Evolutionary conservation across 2,797 vertebrate genomes (phyloP).

Genomic region (Periophthalmus magnuspinnatus): DNA sequence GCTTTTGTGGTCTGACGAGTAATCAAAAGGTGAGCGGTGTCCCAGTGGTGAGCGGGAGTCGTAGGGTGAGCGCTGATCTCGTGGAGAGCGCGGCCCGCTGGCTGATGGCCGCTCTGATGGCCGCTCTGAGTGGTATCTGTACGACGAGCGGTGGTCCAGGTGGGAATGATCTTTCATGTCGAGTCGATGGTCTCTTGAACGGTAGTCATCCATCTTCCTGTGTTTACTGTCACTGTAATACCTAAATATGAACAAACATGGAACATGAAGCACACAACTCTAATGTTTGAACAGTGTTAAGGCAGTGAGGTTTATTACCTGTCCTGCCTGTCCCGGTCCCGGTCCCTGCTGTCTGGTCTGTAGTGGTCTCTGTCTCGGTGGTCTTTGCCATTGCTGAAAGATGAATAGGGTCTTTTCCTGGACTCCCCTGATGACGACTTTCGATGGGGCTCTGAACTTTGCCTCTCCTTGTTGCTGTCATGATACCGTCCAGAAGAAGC

Average conservation of each 20-base stretch:
- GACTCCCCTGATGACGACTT: slow-evolving; percentile 73
- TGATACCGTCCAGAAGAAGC: slow-evolving; percentile 83
- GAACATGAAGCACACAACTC: background rate
- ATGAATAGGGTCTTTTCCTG: slow-evolving; percentile 90
- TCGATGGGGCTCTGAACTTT: slow-evolving; percentile 84
- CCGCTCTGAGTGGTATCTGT: slow-evolving; percentile 96
- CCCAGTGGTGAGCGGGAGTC: slow-evolving; percentile 88
- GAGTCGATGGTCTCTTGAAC: slow-evolving; percentile 87
- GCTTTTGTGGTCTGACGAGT: slow-evolving; percentile 93
- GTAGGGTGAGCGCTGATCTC: slow-evolving; percentile 91
- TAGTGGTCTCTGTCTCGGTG: slow-evolving; percentile 85
- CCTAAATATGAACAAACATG: slow-evolving; percentile 43
- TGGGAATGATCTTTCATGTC: slow-evolving; percentile 90
- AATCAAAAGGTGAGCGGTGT: slow-evolving; percentile 92
- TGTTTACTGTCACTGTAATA: slow-evolving; percentile 89
- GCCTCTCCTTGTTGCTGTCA: slow-evolving; percentile 87
- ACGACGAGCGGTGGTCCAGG: slow-evolving; percentile 81
- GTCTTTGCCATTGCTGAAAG: slow-evolving; percentile 97
- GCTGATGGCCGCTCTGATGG: slow-evolving; percentile 88
- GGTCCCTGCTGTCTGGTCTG: slow-evolving; percentile 69
- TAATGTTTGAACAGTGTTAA: background rate
- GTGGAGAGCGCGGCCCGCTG: slow-evolving; percentile 88
- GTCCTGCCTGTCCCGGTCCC: slow-evolving; percentile 64
- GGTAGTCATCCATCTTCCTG: slow-evolving; percentile 91
- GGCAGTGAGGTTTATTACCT: slow-evolving; percentile 29